These are phyloP conservation scores for Lysandra bellargus DNA, from an alignment of 2,888 invertebrate species.

Conservation along the genomic window DNA sequence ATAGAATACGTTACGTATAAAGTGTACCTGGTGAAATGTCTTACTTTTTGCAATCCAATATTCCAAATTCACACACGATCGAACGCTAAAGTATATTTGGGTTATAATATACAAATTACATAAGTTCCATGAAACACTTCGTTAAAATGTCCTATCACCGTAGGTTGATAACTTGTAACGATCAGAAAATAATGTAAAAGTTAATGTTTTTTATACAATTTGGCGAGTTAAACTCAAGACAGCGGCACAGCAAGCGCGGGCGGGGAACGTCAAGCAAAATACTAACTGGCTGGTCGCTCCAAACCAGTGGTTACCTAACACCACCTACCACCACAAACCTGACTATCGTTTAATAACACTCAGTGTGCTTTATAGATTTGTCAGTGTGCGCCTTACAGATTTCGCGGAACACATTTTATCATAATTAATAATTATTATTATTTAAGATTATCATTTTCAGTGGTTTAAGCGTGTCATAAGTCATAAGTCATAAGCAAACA, in stretches of 20 bases:
- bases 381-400: not conserved
- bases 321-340: conserved; percentile 40
- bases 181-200: conserved; percentile 1
- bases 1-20: not conserved
- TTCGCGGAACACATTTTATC: not conserved
- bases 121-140: conserved; percentile 41
- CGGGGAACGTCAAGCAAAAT: not conserved
- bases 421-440: not conserved
- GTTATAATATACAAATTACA: conserved; percentile 42
- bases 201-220: not conserved
- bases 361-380: not conserved
- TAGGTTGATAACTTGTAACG: not conserved
- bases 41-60: conserved; percentile 30
- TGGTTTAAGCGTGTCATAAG: too few relatives aligned
- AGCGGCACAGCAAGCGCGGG: not conserved
- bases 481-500: too few relatives aligned
- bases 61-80: conserved; percentile 35
- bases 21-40: conserved; percentile 28
- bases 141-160: conserved; percentile 33
- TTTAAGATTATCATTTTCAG: too few relatives aligned
- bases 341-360: conserved; percentile 40
- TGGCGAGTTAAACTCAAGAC: not conserved
- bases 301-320: conserved; percentile 39
- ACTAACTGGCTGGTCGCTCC: conserved; percentile 11
- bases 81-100: conserved; percentile 40